Evolutionary conservation across 2,797 vertebrate species (phyloP), one percentile per base, ranked within the genome.

Genomic region (Galago senegalensis): DNA sequence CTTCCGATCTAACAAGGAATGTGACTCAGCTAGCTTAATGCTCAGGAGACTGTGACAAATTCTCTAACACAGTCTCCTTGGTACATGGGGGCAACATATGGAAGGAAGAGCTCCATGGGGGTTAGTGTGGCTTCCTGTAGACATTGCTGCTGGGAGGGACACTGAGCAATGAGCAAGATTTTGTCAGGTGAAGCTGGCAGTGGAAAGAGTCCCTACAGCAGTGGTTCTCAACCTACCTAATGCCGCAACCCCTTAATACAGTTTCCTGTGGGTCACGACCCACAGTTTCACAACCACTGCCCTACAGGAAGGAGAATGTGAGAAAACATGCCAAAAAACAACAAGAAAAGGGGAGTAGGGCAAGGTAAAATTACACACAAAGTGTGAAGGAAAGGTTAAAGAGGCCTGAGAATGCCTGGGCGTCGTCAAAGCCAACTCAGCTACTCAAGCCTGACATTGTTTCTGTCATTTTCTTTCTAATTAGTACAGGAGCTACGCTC

Each of bases 391-490:
- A 1, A 63, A 53, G 49, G 14, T 61, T 14, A 29, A 29, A 60
- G 69, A 56, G 34, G 49, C 60, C 69, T 88, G 21, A 3, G 1
- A 34, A 80, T 2, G 17, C 21, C 83, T 91, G 61, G 29, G 11
- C 53, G 9, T 67, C 88, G 23, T 84, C 72, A 70, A 65, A 93
- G 88, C 61, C 75, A 80, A 23, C 37, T 80, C 65, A 9, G 16
- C 65, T 82, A 88, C 40, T 95, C 65, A 73, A 80, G 31, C 34
- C 49, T 70, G 70, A 84, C 56, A 31, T 70, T 43, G 69, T 63
- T 75, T 49, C 82, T 70, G 69, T 92, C 90, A 75, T 94, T 95
- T 90, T 75, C 73, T 20, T 79, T 76, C 92, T 96, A 91, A 94
- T 95, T 87, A 95, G 60, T 13, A 53, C 3, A 80, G 91, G 76